A percentile compares a stretch with the other conserved stretches of the same genome.
phyloP scores from a whole-genome alignment of 1,140 invertebrate species.

The Bombus consobrinus region DNA sequence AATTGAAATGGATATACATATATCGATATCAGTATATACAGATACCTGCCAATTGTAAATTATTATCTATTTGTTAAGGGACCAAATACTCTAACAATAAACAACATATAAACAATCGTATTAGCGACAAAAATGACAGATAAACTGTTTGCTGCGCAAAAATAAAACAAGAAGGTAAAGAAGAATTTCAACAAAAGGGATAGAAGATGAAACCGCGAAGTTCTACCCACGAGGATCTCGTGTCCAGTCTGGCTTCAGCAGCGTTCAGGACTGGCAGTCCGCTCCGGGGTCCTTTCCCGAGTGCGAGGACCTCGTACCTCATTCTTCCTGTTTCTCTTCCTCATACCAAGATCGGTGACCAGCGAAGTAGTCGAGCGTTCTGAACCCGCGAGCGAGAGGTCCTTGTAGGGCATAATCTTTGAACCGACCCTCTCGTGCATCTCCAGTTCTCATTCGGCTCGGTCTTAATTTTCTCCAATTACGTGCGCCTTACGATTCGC shows the following conservation, averaged over 20 bases:
- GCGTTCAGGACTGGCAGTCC: constrained; percentile 14
- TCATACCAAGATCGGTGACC: constrained; percentile 48
- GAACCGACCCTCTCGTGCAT: constrained; percentile 38
- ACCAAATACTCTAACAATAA: too few species aligned
- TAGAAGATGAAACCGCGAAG: not conserved
- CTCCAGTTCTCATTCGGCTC: constrained; percentile 30
- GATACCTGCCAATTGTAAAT: too few species aligned
- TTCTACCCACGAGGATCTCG: constrained; percentile 37
- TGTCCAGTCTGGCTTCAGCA: constrained; percentile 18
- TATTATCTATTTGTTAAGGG: too few species aligned
- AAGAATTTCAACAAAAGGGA: not conserved
- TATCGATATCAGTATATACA: too few species aligned
- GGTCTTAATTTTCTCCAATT: constrained; percentile 51
- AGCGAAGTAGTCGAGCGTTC: constrained; percentile 36
- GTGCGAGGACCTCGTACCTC: constrained; percentile 36
- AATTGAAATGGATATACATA: too few species aligned
- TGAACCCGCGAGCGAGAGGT: constrained; percentile 34
- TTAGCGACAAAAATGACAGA: too few species aligned
- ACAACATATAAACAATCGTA: too few species aligned
- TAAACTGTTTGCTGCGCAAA: too few species aligned
- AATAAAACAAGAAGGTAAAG: not conserved
- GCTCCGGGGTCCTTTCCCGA: constrained; percentile 14
- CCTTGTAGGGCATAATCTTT: constrained; percentile 57
- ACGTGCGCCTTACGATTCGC: constrained; percentile 42
- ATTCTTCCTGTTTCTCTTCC: constrained; percentile 45